phyloP scores from a whole-genome alignment of 2,797 vertebrate species.

The Anniella stebbinsi region DNA sequence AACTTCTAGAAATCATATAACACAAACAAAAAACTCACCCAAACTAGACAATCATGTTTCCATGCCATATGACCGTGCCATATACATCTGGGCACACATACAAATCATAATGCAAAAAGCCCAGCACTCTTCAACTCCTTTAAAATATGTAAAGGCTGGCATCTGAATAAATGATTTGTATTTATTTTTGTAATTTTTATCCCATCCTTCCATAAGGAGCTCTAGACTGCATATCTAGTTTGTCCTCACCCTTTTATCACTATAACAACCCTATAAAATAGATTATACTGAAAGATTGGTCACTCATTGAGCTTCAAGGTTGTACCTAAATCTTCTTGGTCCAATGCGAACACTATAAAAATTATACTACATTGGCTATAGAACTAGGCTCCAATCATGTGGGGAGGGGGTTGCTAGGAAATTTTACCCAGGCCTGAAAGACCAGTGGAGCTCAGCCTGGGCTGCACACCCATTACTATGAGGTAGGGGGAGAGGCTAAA shows the following conservation, averaged over 20 bases:
- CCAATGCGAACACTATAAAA: background rate
- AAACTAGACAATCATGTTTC: too few relatives aligned
- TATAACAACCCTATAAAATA: background rate
- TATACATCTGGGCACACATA: background rate
- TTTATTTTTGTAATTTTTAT: background rate
- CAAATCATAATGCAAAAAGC: background rate
- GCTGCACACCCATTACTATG: background rate
- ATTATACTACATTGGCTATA: background rate
- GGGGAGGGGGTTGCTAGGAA: too few relatives aligned
- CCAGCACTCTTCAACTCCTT: background rate
- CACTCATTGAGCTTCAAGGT: background rate
- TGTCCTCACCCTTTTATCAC: background rate
- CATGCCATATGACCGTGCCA: background rate
- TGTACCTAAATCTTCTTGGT: background rate
- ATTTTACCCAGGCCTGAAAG: background rate
- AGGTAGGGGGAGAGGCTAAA: background rate
- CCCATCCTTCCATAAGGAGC: too few relatives aligned
- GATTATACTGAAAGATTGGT: background rate
- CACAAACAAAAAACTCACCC: background rate
- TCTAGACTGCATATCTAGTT: background rate
- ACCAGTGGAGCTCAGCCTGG: background rate
- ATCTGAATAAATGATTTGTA: background rate
- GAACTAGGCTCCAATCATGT: background rate
- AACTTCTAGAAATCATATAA: background rate
- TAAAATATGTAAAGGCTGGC: background rate